These are phyloP conservation scores for Pteria penguin DNA, from an alignment of 2,888 invertebrate genomes.

Conservation along the genomic window DNA sequence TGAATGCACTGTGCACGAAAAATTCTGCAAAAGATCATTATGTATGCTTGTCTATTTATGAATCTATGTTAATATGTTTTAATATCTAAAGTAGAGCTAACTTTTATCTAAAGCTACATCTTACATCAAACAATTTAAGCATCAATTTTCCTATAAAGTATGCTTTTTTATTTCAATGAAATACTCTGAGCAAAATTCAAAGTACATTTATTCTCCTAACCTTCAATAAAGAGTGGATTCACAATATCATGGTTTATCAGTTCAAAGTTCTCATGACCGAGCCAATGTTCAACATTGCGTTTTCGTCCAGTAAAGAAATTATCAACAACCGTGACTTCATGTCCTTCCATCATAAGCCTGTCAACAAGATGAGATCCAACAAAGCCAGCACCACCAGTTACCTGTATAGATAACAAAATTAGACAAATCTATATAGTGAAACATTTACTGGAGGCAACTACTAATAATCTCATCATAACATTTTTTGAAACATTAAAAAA, in stretches of 20 bases:
- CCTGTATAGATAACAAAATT: too few species aligned
- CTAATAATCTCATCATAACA: background rate
- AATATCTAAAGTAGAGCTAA: too few species aligned
- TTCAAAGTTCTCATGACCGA: conserved; percentile 99
- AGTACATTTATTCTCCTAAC: conserved; percentile 83
- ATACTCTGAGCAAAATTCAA: too few species aligned
- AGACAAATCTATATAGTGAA: background rate
- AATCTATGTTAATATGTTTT: too few species aligned
- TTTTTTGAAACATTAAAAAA: background rate
- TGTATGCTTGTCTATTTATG: too few species aligned
- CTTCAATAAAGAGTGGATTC: conserved; percentile 97
- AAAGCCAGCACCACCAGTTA: conserved; percentile 98
- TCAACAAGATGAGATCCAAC: conserved; percentile 99
- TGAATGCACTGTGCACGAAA: too few species aligned
- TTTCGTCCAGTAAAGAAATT: conserved; percentile 99
- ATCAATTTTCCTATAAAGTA: too few species aligned
- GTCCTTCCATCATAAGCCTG: conserved; percentile 95
- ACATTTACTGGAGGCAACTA: background rate
- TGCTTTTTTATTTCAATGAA: too few species aligned
- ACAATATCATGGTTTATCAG: conserved; percentile 99
- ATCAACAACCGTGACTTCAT: conserved; percentile 97
- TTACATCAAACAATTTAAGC: too few species aligned
- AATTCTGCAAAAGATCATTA: too few species aligned
- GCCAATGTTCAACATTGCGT: conserved; percentile 98
- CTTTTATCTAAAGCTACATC: too few species aligned